A percentile compares a stretch with the other conserved stretches of the same genome.
These are phyloP conservation scores for Calliopum simillimum DNA, from an alignment of 2,888 invertebrate genomes.

Conservation along the genomic window DNA sequence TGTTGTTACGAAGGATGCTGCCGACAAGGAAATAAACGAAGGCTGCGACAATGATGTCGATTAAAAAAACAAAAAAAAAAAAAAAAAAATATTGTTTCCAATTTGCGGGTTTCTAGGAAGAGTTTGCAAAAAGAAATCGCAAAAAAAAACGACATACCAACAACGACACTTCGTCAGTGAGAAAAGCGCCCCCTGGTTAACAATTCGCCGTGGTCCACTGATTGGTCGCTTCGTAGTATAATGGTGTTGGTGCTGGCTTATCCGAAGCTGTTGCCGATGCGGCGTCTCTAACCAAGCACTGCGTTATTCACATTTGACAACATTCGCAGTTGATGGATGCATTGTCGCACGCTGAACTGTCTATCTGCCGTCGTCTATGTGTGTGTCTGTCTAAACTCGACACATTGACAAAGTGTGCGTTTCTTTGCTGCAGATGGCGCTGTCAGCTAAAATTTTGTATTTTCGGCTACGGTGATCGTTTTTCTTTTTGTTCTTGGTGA, in stretches of 20 bases:
- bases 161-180: background rate
- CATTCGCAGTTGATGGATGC: constrained; percentile 40
- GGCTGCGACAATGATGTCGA: background rate
- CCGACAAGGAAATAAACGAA: background rate
- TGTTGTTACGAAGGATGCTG: background rate
- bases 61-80: background rate
- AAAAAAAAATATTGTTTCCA: constrained; percentile 21
- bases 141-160: background rate
- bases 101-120: constrained; percentile 13
- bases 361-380: background rate
- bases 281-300: constrained; percentile 22
- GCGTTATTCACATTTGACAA: constrained; percentile 41
- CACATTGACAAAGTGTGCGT: constrained; percentile 44
- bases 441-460: constrained; percentile 31
- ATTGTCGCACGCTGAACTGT: constrained; percentile 19
- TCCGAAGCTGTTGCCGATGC: background rate
- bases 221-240: background rate
- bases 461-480: background rate
- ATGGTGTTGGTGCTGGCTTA: background rate
- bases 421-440: constrained; percentile 30
- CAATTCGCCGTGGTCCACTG: constrained; percentile 4
- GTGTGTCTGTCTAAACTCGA: background rate
- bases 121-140: background rate
- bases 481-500: too few relatives aligned
- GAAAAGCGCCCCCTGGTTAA: background rate